Evolutionary conservation across 2,888 invertebrate genomes (phyloP).

Genomic region (Drosophila birchii): DNA sequence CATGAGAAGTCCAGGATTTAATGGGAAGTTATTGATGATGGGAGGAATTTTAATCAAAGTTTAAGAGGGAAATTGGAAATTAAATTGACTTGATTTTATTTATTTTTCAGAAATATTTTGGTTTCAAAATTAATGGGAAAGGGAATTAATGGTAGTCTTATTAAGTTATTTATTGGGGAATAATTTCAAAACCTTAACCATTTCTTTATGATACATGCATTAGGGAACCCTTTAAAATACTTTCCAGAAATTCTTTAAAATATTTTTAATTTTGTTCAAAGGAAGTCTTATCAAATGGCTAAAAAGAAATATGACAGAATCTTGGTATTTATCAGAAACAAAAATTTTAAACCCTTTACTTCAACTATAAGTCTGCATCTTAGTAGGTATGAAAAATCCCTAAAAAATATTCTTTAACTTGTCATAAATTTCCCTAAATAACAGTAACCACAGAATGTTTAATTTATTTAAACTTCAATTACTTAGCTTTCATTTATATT

Average conservation of each 20-base stretch:
- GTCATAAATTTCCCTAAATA: background rate
- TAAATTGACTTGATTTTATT: background rate
- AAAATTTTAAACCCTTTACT: too few relatives aligned
- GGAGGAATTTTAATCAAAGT: background rate
- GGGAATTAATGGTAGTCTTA: accelerated
- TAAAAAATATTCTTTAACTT: background rate
- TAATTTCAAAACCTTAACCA: background rate
- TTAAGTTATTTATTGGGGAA: background rate
- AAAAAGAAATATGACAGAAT: too few relatives aligned
- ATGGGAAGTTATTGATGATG: background rate
- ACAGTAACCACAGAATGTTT: background rate
- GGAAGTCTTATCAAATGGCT: too few relatives aligned
- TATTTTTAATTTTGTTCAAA: too few relatives aligned
- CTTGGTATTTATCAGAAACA: too few relatives aligned
- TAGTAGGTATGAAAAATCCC: background rate
- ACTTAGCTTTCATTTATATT: too few relatives aligned
- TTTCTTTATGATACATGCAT: too few relatives aligned
- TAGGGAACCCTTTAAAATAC: too few relatives aligned
- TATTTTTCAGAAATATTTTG: background rate
- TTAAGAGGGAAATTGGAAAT: background rate
- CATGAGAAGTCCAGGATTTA: background rate
- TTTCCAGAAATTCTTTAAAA: too few relatives aligned
- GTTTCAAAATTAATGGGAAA: background rate
- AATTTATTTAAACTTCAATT: background rate
- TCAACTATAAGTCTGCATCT: background rate